Evolutionary conservation across 2,888 invertebrate genomes (phyloP).

Genomic region (Acrocyrtus sp.): DNA sequence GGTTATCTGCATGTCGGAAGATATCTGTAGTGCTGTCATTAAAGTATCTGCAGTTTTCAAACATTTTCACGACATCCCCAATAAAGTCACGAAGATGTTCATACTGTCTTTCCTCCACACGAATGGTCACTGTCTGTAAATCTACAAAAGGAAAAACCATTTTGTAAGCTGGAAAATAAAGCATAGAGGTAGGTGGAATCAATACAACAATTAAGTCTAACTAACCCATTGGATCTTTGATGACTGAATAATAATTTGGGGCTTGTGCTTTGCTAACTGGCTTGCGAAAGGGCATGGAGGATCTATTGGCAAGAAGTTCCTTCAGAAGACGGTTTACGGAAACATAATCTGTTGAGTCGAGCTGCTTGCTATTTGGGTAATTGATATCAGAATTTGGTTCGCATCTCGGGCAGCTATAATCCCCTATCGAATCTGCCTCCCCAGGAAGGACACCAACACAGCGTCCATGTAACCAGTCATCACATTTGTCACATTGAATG

Average conservation of each 20-base stretch:
- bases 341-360: constrained; percentile 82
- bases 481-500: constrained; percentile 98
- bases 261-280: constrained; percentile 96
- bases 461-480: constrained; percentile 99
- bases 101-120: constrained; percentile 85
- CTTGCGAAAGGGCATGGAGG: constrained; percentile 98
- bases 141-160: constrained; percentile 72
- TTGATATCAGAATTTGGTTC: constrained; percentile 89
- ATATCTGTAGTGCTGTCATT: constrained; percentile 96
- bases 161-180: too few species aligned
- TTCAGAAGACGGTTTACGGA: constrained; percentile 86
- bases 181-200: too few species aligned
- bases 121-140: constrained; percentile 89
- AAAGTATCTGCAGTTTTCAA: constrained; percentile 98
- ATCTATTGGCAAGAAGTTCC: constrained; percentile 92
- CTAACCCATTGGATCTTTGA: constrained; percentile 96
- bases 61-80: constrained; percentile 97
- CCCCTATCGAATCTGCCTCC: constrained; percentile 94
- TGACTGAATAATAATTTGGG: constrained; percentile 95
- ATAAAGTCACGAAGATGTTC: constrained; percentile 93
- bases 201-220: too few species aligned
- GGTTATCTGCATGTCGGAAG: constrained; percentile 93
- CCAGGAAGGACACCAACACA: constrained; percentile 96
- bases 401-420: constrained; percentile 96
- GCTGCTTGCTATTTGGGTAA: constrained; percentile 88